phyloP scores from a whole-genome alignment of 2,797 vertebrate species.

The Zalophus californianus region DNA sequence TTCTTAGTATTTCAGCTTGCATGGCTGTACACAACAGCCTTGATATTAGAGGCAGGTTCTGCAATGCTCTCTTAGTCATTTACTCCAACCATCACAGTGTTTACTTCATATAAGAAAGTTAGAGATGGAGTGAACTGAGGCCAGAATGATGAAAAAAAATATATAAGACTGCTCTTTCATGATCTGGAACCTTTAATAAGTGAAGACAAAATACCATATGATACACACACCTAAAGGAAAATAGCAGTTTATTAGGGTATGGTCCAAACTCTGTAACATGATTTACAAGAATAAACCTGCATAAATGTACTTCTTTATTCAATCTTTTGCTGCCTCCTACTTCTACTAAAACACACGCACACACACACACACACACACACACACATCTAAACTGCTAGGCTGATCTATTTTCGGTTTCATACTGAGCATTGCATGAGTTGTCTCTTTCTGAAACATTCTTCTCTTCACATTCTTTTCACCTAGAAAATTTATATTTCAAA shows the following conservation, averaged over 20 bases:
- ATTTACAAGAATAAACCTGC: not conserved
- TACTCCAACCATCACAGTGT: not conserved
- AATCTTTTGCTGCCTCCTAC: not conserved
- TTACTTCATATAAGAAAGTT: constrained; percentile 11
- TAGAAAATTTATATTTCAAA: not conserved
- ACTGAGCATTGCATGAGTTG: not conserved
- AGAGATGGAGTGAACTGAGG: not conserved
- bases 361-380: not conserved
- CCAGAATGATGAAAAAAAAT: not conserved
- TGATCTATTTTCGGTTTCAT: not conserved
- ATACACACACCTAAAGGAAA: not conserved
- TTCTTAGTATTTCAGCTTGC: not conserved
- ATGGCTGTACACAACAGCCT: not conserved
- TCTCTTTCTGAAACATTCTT: not conserved
- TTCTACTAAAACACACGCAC: not conserved
- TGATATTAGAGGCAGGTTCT: not conserved
- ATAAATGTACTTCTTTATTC: not conserved
- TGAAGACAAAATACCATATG: not conserved
- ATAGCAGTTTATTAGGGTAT: not conserved
- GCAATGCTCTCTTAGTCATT: not conserved
- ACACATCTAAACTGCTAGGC: not conserved
- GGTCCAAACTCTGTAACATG: not conserved
- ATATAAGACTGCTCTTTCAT: not conserved
- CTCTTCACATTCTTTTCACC: not conserved
- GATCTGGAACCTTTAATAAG: not conserved